These are phyloP conservation scores for Diphyllodes magnificus DNA, from an alignment of 2,113 vertebrate genomes.

Conservation along the genomic window DNA sequence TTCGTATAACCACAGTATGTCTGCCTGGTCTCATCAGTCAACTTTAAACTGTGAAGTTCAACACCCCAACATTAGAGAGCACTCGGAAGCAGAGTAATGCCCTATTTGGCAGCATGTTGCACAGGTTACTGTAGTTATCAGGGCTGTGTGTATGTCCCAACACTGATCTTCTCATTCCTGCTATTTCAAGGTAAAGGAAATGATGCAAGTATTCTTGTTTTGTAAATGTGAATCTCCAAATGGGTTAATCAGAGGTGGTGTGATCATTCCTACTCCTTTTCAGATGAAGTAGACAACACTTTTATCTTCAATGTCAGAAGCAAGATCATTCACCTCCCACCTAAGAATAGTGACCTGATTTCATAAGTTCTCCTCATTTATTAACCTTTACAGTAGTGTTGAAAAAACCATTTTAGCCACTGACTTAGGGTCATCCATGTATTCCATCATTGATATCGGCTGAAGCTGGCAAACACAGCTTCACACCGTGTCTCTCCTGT, in stretches of 20 bases:
- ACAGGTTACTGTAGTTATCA: background rate
- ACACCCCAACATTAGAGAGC: accelerated
- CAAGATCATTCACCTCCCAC: background rate
- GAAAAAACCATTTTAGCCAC: background rate
- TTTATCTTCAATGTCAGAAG: background rate
- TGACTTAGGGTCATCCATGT: background rate
- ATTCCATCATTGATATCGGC: accelerated
- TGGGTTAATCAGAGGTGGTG: background rate
- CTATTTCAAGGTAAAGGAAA: background rate
- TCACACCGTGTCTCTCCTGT: background rate
- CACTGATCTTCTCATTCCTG: background rate
- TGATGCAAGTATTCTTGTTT: background rate
- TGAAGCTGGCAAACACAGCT: background rate
- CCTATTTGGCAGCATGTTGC: background rate
- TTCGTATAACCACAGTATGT: background rate
- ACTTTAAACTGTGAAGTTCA: background rate
- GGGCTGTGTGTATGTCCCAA: accelerated
- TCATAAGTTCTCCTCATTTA: accelerated
- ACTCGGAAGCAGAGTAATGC: background rate
- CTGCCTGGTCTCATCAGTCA: background rate
- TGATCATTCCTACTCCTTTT: background rate
- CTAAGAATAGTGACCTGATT: background rate
- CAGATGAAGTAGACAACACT: background rate
- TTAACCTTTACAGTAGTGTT: background rate
- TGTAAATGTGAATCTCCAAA: background rate